Conservation (phyloP, 2,888 invertebrate genomes). For the Scaptodrosophila latifasciaeformis region DNA sequence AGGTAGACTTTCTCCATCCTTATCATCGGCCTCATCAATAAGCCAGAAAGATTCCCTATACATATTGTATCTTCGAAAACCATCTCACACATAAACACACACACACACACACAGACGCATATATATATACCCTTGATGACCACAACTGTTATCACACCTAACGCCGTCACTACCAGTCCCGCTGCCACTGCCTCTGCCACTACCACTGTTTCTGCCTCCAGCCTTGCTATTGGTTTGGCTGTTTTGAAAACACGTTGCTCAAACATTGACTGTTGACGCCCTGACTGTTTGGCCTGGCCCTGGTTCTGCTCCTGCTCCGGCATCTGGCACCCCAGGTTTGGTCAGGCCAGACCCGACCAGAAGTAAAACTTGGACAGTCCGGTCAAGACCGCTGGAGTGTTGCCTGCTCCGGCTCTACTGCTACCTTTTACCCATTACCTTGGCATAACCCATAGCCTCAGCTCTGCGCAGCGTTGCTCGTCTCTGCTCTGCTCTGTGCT, state of each 20-base stretch:
- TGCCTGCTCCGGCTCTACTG: too few relatives aligned
- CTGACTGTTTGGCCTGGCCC: not conserved
- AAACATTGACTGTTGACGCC: slow-evolving; percentile 63
- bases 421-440: too few relatives aligned
- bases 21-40: not conserved
- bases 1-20: not conserved
- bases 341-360: too few relatives aligned
- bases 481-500: not conserved
- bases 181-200: too few relatives aligned
- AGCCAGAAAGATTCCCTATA: not conserved
- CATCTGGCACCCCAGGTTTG: too few relatives aligned
- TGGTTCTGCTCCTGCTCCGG: too few relatives aligned
- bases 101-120: not conserved
- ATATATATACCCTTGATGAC: slow-evolving; percentile 18
- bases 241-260: slow-evolving; percentile 66
- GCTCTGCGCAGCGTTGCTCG: not conserved
- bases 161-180: too few relatives aligned
- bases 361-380: too few relatives aligned
- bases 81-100: not conserved
- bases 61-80: not conserved
- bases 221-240: too few relatives aligned
- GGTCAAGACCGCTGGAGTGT: too few relatives aligned
- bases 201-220: too few relatives aligned
- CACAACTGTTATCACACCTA: slow-evolving; percentile 66
- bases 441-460: not conserved